Evolutionary conservation across 2,888 invertebrate genomes (phyloP).

Genomic region (Tyria jacobaeae): DNA sequence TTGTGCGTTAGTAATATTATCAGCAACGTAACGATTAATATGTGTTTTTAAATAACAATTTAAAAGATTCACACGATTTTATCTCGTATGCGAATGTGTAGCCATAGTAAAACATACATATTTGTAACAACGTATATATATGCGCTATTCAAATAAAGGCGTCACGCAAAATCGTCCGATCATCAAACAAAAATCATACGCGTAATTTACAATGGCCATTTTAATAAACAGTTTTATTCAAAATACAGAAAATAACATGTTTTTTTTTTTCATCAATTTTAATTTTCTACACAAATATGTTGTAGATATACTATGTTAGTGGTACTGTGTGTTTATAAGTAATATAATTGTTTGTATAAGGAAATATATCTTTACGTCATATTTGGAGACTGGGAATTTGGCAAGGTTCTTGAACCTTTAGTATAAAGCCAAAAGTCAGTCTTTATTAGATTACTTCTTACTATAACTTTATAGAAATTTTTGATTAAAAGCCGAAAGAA

Average conservation of each 20-base stretch:
- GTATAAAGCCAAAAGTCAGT: no score
- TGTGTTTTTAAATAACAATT: no score
- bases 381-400: not conserved
- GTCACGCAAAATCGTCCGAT: slow-evolving; percentile 5
- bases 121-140: slow-evolving; percentile 3
- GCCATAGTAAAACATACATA: slow-evolving; percentile 1
- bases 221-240: slow-evolving; percentile 13
- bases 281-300: not conserved
- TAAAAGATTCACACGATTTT: not conserved
- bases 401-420: not conserved
- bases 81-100: not conserved
- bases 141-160: not conserved
- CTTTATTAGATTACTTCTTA: no score
- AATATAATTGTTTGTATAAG: not conserved
- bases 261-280: slow-evolving; percentile 3
- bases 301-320: not conserved
- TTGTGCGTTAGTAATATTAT: no score
- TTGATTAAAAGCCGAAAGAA: no score
- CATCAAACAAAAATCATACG: slow-evolving; percentile 6
- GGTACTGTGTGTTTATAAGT: not conserved
- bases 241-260: slow-evolving; percentile 3
- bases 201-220: not conserved
- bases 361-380: not conserved
- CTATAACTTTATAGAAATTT: no score
- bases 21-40: no score